phyloP scores from a whole-genome alignment of 30 jellyfish, hydroid and myxozoan genomes.

The Turritopsis rubra region DNA sequence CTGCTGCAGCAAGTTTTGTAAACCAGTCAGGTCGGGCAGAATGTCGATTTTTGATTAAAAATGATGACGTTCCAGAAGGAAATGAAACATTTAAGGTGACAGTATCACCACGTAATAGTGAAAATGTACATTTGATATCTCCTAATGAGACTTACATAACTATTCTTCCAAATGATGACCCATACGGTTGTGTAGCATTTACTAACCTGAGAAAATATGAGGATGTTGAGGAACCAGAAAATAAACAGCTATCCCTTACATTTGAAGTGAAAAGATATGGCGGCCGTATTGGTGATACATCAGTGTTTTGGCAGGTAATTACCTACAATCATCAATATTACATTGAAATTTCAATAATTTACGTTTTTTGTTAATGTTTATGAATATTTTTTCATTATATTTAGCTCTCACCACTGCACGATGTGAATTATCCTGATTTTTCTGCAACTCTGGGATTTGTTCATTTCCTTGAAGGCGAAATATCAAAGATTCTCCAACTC shows the following conservation, averaged over 20 bases:
- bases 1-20: not conserved
- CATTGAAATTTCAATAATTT: not conserved
- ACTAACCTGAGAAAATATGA: not conserved
- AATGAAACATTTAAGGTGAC: slow-evolving; percentile 52
- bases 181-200: slow-evolving; percentile 79
- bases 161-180: slow-evolving; percentile 83
- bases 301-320: slow-evolving; percentile 65
- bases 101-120: slow-evolving; percentile 21
- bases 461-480: slow-evolving; percentile 43
- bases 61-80: slow-evolving; percentile 76
- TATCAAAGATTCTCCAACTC: slow-evolving; percentile 32
- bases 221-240: slow-evolving; percentile 2
- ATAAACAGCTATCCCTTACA: not conserved
- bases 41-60: slow-evolving; percentile 53
- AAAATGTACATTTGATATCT: slow-evolving; percentile 32
- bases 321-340: not conserved
- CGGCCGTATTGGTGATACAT: slow-evolving; percentile 61
- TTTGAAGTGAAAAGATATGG: slow-evolving; percentile 45
- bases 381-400: too few species aligned
- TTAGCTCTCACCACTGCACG: not conserved
- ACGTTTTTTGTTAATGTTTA: not conserved
- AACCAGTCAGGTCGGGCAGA: not conserved
- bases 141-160: slow-evolving; percentile 44
- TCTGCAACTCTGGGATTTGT: slow-evolving; percentile 54
- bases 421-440: slow-evolving; percentile 20